Evolutionary conservation across 2,797 vertebrate genomes (phyloP), one percentile per base, ranked within the genome.

Genomic region (Anomalospiza imberbis): DNA sequence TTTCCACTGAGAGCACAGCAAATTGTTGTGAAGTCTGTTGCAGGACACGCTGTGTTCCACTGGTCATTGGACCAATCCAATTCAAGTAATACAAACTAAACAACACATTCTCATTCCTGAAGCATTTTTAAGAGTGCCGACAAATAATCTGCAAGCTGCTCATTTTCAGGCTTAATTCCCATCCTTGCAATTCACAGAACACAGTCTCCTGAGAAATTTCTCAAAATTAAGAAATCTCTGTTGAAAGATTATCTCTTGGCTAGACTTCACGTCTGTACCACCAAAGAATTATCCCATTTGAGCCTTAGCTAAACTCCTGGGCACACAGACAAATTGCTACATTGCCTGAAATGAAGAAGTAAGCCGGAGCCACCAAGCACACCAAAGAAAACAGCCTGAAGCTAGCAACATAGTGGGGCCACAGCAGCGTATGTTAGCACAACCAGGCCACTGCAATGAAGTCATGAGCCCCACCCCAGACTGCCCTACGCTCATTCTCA

Each of bases 211-310:
- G 10, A 88, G 72, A 89, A 34, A 80, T 12, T 54, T 74, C 29
- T n/a, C 19, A 71, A n/a, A 88, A 66, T 63, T 50, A 86, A 68
- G 47, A 86, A 87, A 61, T 51, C 26, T 77, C 70, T 90, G 38
- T 48, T 55, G 47, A 90, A 25, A 81, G 36, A 54, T 21, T 26
- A n/a, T 26, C 31, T 75, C 74, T 47, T 73, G 36, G 40, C 28
- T 62, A 48, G 38, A 62, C 31, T 79, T 81, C 5, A 70, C 13
- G 58, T 88, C 38, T 60, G 13, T 47, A 50, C 12, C 54, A 77
- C 32, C 32, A 15, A 80, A 50, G 18, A 68, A 61, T 36, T 57
- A 60, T 10, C 32, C 13, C 17, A 40, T 72, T 28, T 40, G 31
- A 93, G 62, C 38, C n/a, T 72, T 4, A 29, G 31, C 47, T 54